Conservation (phyloP, 2,888 invertebrate genomes). For the Sminthurides aquaticus region DNA sequence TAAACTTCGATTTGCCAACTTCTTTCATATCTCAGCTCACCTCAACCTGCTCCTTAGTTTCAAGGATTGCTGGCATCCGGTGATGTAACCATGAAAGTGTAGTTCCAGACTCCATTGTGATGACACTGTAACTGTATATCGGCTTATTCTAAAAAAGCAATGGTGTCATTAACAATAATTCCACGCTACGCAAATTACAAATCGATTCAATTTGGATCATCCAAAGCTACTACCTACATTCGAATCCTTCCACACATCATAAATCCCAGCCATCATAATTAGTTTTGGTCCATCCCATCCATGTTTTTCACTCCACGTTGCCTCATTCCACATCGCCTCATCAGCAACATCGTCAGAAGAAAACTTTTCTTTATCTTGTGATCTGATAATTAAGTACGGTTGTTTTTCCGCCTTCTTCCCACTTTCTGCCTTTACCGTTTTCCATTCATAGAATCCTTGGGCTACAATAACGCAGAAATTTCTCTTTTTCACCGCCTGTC, state of each 20-base stretch:
- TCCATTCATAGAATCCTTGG: conserved; percentile 80
- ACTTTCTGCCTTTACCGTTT: conserved; percentile 51
- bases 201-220: conserved; percentile 1
- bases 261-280: conserved; percentile 69
- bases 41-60: conserved; percentile 58
- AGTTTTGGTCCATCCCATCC: conserved; percentile 60
- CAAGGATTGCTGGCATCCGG: conserved; percentile 71
- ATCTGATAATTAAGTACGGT: conserved; percentile 65
- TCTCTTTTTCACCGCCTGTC: conserved; percentile 59
- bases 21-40: no score
- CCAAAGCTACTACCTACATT: no score
- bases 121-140: conserved; percentile 65
- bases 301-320: conserved; percentile 49
- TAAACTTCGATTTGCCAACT: neutral
- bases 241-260: conserved; percentile 57
- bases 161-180: no score
- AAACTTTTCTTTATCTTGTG: conserved; percentile 51
- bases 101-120: conserved; percentile 66
- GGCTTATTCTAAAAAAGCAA: conserved; percentile 49
- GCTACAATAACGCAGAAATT: conserved; percentile 68
- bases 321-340: conserved; percentile 35
- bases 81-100: conserved; percentile 67
- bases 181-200: no score
- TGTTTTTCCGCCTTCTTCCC: conserved; percentile 52
- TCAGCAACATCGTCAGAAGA: conserved; percentile 12